These are phyloP conservation scores for Phyto melanocephala DNA, from an alignment of 2,888 invertebrate species.

Conservation along the genomic window DNA sequence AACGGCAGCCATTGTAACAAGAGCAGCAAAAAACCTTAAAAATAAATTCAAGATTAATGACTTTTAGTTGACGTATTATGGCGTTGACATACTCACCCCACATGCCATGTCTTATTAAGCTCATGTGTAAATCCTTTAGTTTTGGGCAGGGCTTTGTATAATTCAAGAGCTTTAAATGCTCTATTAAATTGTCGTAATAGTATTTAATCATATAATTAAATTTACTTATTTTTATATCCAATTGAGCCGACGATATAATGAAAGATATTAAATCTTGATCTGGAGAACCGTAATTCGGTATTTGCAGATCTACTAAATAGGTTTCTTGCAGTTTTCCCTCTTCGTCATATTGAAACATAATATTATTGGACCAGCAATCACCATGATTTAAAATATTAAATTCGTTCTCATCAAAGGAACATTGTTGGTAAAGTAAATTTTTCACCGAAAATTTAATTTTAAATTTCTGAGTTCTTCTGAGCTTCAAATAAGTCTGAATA, in stretches of 20 bases:
- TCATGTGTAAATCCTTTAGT: slow-evolving; percentile 70
- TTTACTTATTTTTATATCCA: slow-evolving; percentile 70
- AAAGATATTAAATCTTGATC: slow-evolving; percentile 75
- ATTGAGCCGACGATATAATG: slow-evolving; percentile 71
- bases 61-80: too few relatives aligned
- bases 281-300: slow-evolving; percentile 74
- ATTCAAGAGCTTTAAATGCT: slow-evolving; percentile 69
- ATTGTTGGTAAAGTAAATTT: neutral
- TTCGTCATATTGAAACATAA: slow-evolving; percentile 74
- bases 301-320: slow-evolving; percentile 74
- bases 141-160: slow-evolving; percentile 70
- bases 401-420: slow-evolving; percentile 20
- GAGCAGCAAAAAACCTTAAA: slow-evolving; percentile 67
- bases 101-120: slow-evolving; percentile 69
- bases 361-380: slow-evolving; percentile 75
- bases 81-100: too few relatives aligned
- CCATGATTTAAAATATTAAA: slow-evolving; percentile 74
- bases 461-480: too few relatives aligned
- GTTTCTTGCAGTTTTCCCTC: slow-evolving; percentile 68
- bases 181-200: slow-evolving; percentile 71
- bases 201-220: slow-evolving; percentile 74
- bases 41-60: too few relatives aligned
- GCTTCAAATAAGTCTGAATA: too few relatives aligned
- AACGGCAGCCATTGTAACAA: slow-evolving; percentile 67
- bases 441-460: neutral